Conservation (phyloP, 1,140 invertebrate species). For the Philotrypesis tridentata region DNA sequence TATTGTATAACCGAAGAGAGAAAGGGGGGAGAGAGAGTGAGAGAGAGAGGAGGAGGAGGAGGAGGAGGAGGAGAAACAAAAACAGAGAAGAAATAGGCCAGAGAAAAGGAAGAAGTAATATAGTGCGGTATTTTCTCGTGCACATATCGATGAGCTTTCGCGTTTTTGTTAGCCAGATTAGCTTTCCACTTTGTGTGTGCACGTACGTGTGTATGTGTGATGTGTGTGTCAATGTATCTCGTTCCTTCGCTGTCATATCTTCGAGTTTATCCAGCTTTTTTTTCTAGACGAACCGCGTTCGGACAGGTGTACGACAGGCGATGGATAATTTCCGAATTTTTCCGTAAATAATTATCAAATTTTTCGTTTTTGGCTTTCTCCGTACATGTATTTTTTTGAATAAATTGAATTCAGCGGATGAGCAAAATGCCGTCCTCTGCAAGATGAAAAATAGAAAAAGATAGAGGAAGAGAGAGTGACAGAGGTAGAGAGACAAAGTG, state of each 20-base stretch:
- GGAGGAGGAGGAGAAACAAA: not conserved
- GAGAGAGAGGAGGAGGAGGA: not conserved
- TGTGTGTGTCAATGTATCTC: too few relatives aligned
- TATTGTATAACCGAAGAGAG: not conserved
- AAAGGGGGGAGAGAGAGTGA: not conserved
- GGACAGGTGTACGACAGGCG: too few relatives aligned
- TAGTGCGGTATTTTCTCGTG: not conserved
- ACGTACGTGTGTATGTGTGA: too few relatives aligned
- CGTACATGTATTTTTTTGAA: conserved; percentile 50
- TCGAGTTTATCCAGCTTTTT: not conserved
- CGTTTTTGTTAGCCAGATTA: not conserved
- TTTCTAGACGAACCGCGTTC: too few relatives aligned
- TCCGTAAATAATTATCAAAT: too few relatives aligned
- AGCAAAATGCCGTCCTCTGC: conserved; percentile 18
- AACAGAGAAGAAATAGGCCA: not conserved
- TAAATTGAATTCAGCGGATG: conserved; percentile 60
- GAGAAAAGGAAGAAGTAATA: not conserved
- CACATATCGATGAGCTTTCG: not conserved
- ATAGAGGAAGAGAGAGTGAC: conserved; percentile 32
- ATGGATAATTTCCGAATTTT: too few relatives aligned
- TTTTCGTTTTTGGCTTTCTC: not conserved
- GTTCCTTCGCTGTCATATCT: not conserved
- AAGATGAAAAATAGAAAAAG: too few relatives aligned
- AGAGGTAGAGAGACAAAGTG: conserved; percentile 5
- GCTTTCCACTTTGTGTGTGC: too few relatives aligned